These are phyloP conservation scores for Taurulus bubalis DNA, from an alignment of 2,113 vertebrate species.

Conservation along the genomic window DNA sequence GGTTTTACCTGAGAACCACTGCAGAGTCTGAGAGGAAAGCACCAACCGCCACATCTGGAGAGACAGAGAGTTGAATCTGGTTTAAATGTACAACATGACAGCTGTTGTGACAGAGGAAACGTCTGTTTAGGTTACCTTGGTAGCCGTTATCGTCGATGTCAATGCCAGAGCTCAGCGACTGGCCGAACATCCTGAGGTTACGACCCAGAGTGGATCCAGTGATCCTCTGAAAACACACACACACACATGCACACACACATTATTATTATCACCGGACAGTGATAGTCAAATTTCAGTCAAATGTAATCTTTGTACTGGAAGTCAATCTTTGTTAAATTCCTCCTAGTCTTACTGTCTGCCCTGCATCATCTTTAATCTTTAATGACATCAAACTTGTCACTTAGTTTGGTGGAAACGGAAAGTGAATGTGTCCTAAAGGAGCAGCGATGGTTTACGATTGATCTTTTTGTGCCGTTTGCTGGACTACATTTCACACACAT, in stretches of 20 bases:
- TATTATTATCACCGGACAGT: background rate
- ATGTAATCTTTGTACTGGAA: background rate
- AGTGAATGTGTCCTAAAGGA: background rate
- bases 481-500: background rate
- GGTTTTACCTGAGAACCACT: conserved; percentile 90
- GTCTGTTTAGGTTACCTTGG: conserved; percentile 50
- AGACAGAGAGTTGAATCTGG: conserved; percentile 27
- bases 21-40: conserved; percentile 93
- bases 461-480: background rate
- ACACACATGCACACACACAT: conserved; percentile 18
- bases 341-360: background rate
- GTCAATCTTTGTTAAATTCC: background rate
- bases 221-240: conserved; percentile 67
- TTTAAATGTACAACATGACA: background rate
- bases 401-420: background rate
- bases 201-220: conserved; percentile 64
- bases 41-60: conserved; percentile 93
- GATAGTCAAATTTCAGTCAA: background rate
- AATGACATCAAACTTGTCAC: background rate
- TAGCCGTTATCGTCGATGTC: conserved; percentile 77
- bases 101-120: background rate
- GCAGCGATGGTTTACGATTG: background rate
- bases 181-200: conserved; percentile 76
- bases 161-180: conserved; percentile 75
- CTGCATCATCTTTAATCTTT: too few relatives aligned